These are phyloP conservation scores for Drosophila nr. fundita DNA, from an alignment of 2,888 invertebrate species.

Conservation along the genomic window DNA sequence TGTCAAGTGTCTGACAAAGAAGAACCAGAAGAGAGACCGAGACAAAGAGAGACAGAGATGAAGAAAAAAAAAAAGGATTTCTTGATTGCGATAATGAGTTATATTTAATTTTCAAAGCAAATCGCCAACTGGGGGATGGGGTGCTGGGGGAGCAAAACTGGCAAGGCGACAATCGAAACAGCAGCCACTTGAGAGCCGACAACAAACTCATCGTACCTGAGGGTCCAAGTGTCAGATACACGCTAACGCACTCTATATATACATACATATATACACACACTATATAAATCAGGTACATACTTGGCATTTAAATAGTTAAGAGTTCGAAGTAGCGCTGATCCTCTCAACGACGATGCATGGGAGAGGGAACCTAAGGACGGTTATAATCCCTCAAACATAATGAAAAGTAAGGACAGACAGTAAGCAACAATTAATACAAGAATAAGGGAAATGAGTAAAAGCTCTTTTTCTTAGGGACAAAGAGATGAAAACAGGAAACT, in stretches of 20 bases:
- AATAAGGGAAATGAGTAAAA: not conserved
- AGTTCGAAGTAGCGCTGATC: conserved; percentile 30
- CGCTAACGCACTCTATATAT: not conserved
- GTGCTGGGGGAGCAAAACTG: not conserved
- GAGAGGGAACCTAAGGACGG: too few species aligned
- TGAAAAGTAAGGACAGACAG: not conserved
- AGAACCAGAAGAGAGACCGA: conserved; percentile 8
- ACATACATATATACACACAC: not conserved
- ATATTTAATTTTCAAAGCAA: conserved; percentile 71
- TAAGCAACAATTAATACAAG: not conserved
- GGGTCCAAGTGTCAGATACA: conserved; percentile 22
- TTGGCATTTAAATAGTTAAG: conserved; percentile 40
- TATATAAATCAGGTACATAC: not conserved
- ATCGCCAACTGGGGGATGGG: conserved; percentile 17
- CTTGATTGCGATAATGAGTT: conserved; percentile 79
- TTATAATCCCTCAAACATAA: not conserved
- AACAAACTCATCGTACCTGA: conserved; percentile 39
- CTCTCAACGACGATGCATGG: conserved; percentile 9
- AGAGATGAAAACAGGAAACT: not conserved
- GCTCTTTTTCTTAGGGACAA: not conserved
- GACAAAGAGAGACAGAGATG: not conserved
- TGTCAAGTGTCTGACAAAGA: conserved; percentile 61
- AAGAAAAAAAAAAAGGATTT: conserved; percentile 65
- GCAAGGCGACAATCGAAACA: conserved; percentile 50
- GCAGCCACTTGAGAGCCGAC: conserved; percentile 60